phyloP scores from a whole-genome alignment of 2,888 invertebrate genomes.

The Agonopterix arenella region DNA sequence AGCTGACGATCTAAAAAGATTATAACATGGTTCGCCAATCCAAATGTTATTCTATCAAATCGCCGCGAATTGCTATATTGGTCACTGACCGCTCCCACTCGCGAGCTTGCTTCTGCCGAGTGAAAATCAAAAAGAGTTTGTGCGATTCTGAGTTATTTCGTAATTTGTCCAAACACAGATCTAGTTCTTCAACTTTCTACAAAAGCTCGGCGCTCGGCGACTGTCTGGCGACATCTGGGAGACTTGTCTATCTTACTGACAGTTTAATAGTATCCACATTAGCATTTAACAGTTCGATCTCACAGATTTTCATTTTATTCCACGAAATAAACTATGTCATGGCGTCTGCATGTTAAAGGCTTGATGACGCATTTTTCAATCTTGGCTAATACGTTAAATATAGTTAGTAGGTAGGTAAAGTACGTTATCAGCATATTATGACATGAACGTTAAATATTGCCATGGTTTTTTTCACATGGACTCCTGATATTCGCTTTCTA shows the following conservation, averaged over 20 bases:
- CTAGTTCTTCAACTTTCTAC: slow-evolving; percentile 74
- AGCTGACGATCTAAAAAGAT: slow-evolving; percentile 6
- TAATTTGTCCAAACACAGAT: slow-evolving; percentile 52
- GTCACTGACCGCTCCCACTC: slow-evolving; percentile 15
- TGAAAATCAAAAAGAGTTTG: slow-evolving; percentile 45
- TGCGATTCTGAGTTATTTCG: slow-evolving; percentile 41
- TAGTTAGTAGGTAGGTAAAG: neutral
- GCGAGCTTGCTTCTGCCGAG: slow-evolving; percentile 23
- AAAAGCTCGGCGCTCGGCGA: slow-evolving; percentile 49
- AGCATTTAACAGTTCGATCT: no score
- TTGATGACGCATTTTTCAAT: no score
- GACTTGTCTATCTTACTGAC: slow-evolving; percentile 30
- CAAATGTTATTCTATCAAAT: slow-evolving; percentile 5
- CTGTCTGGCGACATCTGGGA: slow-evolving; percentile 40
- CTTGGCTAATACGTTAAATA: slow-evolving; percentile 17
- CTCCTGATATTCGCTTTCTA: slow-evolving; percentile 52
- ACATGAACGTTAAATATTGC: slow-evolving; percentile 30
- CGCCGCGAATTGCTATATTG: slow-evolving; percentile 9
- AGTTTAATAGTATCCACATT: slow-evolving; percentile 21
- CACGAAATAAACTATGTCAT: no score
- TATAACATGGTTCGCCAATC: slow-evolving; percentile 10
- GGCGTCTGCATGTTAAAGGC: no score
- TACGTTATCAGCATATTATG: slow-evolving; percentile 17
- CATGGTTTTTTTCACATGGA: slow-evolving; percentile 28
- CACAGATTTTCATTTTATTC: no score